Percentiles rank a stretch among this genome's conserved stretches.
Conservation (phyloP, 2,888 invertebrate species). For the Xestia rhomboidea region DNA sequence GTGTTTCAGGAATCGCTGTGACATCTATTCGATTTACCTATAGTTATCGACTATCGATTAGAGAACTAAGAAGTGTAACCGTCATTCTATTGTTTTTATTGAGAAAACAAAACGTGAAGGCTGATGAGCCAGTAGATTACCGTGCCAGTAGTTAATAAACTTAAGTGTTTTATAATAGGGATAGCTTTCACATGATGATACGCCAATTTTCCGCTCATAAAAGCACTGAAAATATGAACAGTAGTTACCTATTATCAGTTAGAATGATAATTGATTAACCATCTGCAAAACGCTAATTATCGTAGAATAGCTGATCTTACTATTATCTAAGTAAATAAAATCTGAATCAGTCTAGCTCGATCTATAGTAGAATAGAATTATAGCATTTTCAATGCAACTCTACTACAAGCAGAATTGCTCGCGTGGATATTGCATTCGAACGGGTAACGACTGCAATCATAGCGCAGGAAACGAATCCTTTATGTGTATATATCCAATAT, state of each 20-base stretch:
- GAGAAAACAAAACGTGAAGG: neutral
- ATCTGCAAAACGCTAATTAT: neutral
- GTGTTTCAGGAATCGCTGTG: constrained; percentile 45
- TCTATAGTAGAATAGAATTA: neutral
- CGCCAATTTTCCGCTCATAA: constrained; percentile 8
- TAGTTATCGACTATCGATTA: neutral
- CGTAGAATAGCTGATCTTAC: neutral
- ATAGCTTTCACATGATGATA: neutral
- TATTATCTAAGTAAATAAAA: neutral
- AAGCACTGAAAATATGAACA: too few species aligned
- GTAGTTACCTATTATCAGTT: too few species aligned
- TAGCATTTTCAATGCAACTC: constrained; percentile 5
- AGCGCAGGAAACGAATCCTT: constrained; percentile 42
- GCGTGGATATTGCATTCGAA: constrained; percentile 22
- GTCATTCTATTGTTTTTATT: neutral
- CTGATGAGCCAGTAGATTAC: neutral
- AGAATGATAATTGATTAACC: too few species aligned
- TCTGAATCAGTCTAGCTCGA: neutral
- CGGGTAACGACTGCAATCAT: constrained; percentile 32
- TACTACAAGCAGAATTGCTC: constrained; percentile 14
- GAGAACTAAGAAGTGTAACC: neutral
- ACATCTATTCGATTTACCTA: constrained; percentile 14
- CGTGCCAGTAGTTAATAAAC: constrained; percentile 30
- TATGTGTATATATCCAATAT: too few species aligned
- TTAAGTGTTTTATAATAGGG: constrained; percentile 4